Evolutionary conservation across 2,888 invertebrate species (phyloP).

Genomic region (Bembecia ichneumoniformis): DNA sequence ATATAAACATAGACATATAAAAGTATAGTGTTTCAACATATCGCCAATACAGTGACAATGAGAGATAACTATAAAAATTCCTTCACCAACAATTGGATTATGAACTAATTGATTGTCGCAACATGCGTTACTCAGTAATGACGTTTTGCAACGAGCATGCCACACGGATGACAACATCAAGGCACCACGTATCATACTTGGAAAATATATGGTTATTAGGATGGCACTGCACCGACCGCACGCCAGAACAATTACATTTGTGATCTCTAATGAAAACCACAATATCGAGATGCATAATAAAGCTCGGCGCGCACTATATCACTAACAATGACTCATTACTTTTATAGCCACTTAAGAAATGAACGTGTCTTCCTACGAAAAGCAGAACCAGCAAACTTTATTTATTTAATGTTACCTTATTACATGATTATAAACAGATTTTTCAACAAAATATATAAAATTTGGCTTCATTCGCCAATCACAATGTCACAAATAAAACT

Average conservation of each 20-base stretch:
- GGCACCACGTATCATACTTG: slow-evolving; percentile 40
- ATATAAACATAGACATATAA: not conserved
- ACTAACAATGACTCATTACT: too few relatives aligned
- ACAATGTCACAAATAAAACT: too few relatives aligned
- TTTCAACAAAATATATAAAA: too few relatives aligned
- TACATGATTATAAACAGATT: too few relatives aligned
- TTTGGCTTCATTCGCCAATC: too few relatives aligned
- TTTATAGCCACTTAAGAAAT: too few relatives aligned
- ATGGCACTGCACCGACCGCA: slow-evolving; percentile 56
- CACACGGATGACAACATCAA: slow-evolving; percentile 35
- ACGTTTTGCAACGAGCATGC: slow-evolving; percentile 20
- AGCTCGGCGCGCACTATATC: not conserved
- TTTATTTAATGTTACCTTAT: too few relatives aligned
- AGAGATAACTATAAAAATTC: not conserved
- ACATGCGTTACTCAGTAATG: slow-evolving; percentile 14
- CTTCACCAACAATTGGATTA: slow-evolving; percentile 14
- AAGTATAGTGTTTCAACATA: too few relatives aligned
- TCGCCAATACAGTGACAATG: not conserved
- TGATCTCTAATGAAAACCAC: slow-evolving; percentile 50
- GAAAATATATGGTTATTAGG: slow-evolving; percentile 51
- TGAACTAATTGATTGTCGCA: slow-evolving; percentile 20
- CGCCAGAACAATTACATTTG: slow-evolving; percentile 55
- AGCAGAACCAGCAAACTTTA: too few relatives aligned
- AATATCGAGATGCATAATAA: slow-evolving; percentile 11
- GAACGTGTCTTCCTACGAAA: too few relatives aligned